phyloP scores from a whole-genome alignment of 2,113 vertebrate species.

The Trinectes maculatus region DNA sequence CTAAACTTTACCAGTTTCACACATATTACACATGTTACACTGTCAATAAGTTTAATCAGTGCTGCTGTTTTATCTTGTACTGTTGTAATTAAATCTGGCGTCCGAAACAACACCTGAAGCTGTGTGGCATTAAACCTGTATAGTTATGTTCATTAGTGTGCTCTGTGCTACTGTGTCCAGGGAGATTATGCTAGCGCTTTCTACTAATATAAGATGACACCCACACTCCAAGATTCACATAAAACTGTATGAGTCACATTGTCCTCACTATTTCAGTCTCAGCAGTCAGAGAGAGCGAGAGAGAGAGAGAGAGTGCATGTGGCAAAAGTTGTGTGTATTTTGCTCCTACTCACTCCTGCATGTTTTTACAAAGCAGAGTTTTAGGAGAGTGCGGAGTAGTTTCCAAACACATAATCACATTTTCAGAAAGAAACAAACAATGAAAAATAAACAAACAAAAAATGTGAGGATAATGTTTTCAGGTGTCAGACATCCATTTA shows the following conservation, averaged over 20 bases:
- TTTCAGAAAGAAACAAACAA: too few relatives aligned
- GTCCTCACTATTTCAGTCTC: slow-evolving; percentile 62
- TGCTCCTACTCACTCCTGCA: slow-evolving; percentile 1
- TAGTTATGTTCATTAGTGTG: slow-evolving; percentile 46
- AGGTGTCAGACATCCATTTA: not conserved
- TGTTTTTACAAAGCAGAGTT: slow-evolving; percentile 18
- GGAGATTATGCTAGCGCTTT: slow-evolving; percentile 45
- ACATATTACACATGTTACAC: too few relatives aligned
- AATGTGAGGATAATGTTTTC: too few relatives aligned
- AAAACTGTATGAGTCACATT: slow-evolving; percentile 64
- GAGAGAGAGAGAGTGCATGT: slow-evolving; percentile 5
- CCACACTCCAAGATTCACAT: slow-evolving; percentile 50
- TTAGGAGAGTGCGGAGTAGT: not conserved
- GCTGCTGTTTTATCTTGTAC: too few relatives aligned
- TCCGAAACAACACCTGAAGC: too few relatives aligned
- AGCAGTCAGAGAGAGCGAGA: slow-evolving; percentile 19
- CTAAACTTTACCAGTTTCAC: too few relatives aligned
- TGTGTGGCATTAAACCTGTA: slow-evolving; percentile 30
- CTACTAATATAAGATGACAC: slow-evolving; percentile 61
- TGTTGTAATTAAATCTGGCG: slow-evolving; percentile 32
- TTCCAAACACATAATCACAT: not conserved
- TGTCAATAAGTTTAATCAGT: too few relatives aligned
- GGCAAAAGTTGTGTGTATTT: slow-evolving; percentile 19
- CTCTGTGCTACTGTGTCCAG: slow-evolving; percentile 40
- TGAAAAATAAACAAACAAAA: too few relatives aligned